Base-by-base conservation (phyloP, 2,113 vertebrate species). In the Ornithorhynchus anatinus region DNA sequence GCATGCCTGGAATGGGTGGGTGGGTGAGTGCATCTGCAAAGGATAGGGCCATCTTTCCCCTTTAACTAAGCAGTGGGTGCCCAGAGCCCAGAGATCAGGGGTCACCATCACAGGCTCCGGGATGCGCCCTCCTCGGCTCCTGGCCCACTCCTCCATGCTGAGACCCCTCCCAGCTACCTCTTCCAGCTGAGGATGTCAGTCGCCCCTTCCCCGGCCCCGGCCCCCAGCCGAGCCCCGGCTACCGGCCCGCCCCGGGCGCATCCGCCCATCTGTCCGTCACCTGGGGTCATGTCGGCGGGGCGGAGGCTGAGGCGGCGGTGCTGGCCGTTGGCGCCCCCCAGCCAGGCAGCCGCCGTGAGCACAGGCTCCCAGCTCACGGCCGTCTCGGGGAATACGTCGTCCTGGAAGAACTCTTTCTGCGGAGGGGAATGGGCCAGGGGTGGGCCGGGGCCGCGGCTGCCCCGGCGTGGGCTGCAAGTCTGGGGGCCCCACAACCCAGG, bases 341-440 rank as follows among this genome's bases (percentile, higher is more conserved):
- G 91, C 97, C 98, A 99, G 51, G 92, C 84, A 0, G 88, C 44
- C 0, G 90, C 94, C 0, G 69, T 69, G 42, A 98, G 92, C 0
- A 84, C 89, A 0, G 96, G 87, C 79, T 96, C 93, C 98, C 98
- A 99, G 82, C 90, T 95, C 12, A 95, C 72, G 0, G 89, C 84
- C 0, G 97, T 97, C 0, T 94, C 91, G 0, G 95, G 92, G 72
- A 90, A 99, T 32, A 99, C 69, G 11, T 99, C 97, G 0, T 99
- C 97, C 86, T 99, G 97, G 93, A 99, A 99, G 83, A 96, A 99
- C 77, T 99, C 98, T 95, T 97, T 99, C 98, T 99, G 92, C 1
- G 20, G 43, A 23, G 32, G 15, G 7, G 2, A 43, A 31, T 5
- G 36, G 11, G 0, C 25, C 2, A 16, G 47, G 19, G 16, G 31